A percentile compares a stretch with the other conserved stretches of the same genome.
Evolutionary conservation across 2,113 vertebrate genomes (phyloP).

Genomic region (Podilymbus podiceps): DNA sequence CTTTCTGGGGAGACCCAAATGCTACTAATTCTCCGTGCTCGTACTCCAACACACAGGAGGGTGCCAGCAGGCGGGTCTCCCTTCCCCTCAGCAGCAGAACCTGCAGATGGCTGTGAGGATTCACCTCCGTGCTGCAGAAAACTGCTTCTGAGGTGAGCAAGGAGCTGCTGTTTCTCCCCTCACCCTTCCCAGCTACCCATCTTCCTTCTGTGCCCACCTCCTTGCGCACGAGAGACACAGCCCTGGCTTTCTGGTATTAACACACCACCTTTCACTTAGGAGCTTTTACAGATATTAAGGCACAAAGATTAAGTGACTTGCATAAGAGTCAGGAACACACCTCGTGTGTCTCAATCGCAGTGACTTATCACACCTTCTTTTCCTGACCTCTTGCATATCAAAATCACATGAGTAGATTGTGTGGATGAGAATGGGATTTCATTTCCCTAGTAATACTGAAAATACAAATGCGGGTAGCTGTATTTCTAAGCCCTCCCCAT

Average conservation of each 20-base stretch:
- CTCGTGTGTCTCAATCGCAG: neutral
- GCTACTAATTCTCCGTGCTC: neutral
- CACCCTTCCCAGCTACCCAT: neutral
- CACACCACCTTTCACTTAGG: neutral
- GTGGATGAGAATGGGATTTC: neutral
- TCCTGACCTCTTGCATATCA: neutral
- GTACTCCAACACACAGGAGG: neutral
- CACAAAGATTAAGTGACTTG: conserved; percentile 7
- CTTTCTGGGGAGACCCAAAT: neutral
- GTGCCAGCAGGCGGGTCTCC: neutral
- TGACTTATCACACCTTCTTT: neutral
- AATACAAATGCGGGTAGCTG: neutral
- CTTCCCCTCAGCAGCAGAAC: neutral
- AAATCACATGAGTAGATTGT: neutral
- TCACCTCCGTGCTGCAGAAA: neutral
- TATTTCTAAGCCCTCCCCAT: neutral
- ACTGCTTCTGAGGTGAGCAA: neutral
- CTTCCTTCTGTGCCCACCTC: neutral
- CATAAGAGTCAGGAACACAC: neutral
- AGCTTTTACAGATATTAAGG: conserved; percentile 34
- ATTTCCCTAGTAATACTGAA: neutral
- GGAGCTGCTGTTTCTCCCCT: neutral
- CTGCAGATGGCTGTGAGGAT: neutral
- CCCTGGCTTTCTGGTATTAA: neutral
- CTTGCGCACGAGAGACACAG: rapidly evolving